Base-by-base conservation (phyloP, 2,113 vertebrate species). In the Osmerus mordax region DNA sequence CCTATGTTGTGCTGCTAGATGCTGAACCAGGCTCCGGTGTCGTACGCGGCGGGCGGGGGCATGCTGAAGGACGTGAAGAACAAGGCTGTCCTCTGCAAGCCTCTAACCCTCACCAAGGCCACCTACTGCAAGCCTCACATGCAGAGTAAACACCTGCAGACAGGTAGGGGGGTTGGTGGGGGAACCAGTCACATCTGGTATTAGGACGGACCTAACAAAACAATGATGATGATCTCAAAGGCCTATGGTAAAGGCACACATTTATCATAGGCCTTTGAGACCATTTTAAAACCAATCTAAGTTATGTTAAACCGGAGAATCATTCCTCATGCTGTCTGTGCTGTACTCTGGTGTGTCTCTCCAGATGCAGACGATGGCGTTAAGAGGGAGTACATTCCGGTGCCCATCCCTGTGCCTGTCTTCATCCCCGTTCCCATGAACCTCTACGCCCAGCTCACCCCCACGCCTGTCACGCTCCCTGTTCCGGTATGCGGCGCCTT, bases 41-140 rank as follows among this genome's bases (percentile, higher is more conserved):
- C 93, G 3, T 95, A 94, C 76, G 88, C 94, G 41, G 93, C 92
- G 11, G 92, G 93, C 51, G 93, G 92, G 71, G 93, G 93, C 58
- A 85, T 93, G 76, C 32, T 90, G 78, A 95, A 96, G 81, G 97
- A 99, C 76, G 96, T 98, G 81, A 99, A 99, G 91, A 99, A 99
- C 88, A 99, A 99, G 86, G 97, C 97, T 0, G 95, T 99, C 74
- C 94, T 99, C 73, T 99, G 97, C 89, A 99, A 99, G 82, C 97
- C 97, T 65, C 93, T 99, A 84, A 97, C 96, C 16, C 93, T 98
- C 91, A 99, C 97, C 1, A 99, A 99, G 90, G 97, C 97, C 65
- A 99, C 97, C 0, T 99, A 96, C 83, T 99, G 97, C 91, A 99
- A 99, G 85, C 97, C 97, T 69, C 97, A 99, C 83, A 99, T 98